Conservation (phyloP, 2,888 invertebrate species). For the Sminthurides aquaticus region DNA sequence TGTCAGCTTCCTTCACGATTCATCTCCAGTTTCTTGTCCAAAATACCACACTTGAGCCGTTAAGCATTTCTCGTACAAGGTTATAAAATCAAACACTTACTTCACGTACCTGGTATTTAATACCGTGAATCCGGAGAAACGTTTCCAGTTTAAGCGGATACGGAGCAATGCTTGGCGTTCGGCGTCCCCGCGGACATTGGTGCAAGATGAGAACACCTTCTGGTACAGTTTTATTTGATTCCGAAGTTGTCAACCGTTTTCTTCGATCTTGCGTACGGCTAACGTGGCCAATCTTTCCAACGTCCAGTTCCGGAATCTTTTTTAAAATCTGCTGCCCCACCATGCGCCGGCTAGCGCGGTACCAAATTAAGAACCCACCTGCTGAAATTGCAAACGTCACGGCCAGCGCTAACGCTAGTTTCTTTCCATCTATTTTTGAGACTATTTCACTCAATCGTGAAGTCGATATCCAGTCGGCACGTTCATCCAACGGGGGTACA, state of each 20-base stretch:
- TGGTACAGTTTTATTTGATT: conserved; percentile 1
- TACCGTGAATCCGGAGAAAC: conserved; percentile 31
- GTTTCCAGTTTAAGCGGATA: conserved; percentile 40
- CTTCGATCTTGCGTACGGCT: background rate
- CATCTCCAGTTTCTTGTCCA: too few relatives aligned
- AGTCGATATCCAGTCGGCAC: background rate
- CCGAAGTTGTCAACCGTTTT: background rate
- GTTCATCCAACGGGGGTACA: too few relatives aligned
- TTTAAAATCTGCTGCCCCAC: background rate
- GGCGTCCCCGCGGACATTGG: conserved; percentile 36
- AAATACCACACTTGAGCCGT: too few relatives aligned
- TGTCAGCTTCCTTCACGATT: background rate
- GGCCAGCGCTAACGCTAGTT: background rate
- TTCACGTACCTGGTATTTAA: conserved; percentile 39
- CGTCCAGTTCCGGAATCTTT: background rate
- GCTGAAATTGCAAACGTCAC: conserved; percentile 1
- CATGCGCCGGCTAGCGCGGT: conserved; percentile 1
- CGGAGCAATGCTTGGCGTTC: conserved; percentile 39
- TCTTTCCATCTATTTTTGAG: background rate
- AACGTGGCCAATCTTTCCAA: background rate
- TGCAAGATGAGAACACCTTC: conserved; percentile 13
- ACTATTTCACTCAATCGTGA: background rate
- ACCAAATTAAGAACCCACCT: conserved; percentile 7
- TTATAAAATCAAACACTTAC: too few relatives aligned
- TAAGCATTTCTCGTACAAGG: too few relatives aligned